Percentiles rank a stretch among this genome's conserved stretches.
These are phyloP conservation scores for Rhynchonycteris naso DNA, from an alignment of 2,797 vertebrate genomes.

Conservation along the genomic window DNA sequence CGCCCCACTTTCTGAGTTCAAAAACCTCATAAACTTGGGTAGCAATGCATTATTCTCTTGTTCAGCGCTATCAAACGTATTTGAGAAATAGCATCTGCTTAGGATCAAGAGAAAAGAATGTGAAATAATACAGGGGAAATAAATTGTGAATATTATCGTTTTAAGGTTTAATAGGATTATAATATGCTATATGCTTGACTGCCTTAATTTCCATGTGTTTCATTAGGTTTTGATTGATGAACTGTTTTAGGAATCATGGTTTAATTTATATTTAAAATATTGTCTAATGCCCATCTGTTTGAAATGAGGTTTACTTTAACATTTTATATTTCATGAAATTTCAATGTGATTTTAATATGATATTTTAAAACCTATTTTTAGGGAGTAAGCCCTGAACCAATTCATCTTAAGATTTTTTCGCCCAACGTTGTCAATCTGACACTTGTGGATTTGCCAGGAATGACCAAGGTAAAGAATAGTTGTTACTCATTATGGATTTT, in stretches of 20 bases:
- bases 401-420: slow-evolving; percentile 99
- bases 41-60: slow-evolving; percentile 24
- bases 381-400: slow-evolving; percentile 98
- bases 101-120: slow-evolving; percentile 39
- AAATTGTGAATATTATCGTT: background rate
- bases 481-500: background rate
- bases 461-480: slow-evolving; percentile 94
- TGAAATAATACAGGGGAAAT: background rate
- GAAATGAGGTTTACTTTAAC: slow-evolving; percentile 48
- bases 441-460: slow-evolving; percentile 98
- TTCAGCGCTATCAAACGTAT: background rate
- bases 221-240: background rate
- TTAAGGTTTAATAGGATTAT: background rate
- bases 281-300: background rate
- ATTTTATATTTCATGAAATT: slow-evolving; percentile 51
- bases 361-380: slow-evolving; percentile 81
- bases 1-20: slow-evolving; percentile 15
- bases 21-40: background rate
- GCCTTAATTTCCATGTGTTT: slow-evolving; percentile 13
- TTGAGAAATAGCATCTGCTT: slow-evolving; percentile 10
- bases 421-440: slow-evolving; percentile 98
- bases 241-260: slow-evolving; percentile 10
- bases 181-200: background rate
- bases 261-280: slow-evolving; percentile 52
- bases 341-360: slow-evolving; percentile 64